Base-by-base conservation (phyloP, 2,888 invertebrate genomes). In the Synanthedon vespiformis region DNA sequence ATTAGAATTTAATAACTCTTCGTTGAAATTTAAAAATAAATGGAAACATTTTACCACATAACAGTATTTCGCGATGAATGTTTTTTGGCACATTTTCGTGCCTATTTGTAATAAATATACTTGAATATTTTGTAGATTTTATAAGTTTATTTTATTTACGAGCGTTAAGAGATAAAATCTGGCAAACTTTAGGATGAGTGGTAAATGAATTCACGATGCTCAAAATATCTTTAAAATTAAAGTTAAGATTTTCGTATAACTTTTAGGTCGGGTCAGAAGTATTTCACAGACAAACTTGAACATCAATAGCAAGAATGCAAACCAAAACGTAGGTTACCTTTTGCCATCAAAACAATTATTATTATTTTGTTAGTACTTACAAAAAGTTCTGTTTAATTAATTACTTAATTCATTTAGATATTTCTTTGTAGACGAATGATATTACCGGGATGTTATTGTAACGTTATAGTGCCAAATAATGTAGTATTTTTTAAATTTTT, bases 31-130 rank as follows among this genome's bases (percentile, higher is more conserved):
- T 81, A 77, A 77, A 72, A 69, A 61, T 82, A 81, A 75, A 81
- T 79, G 80, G 77, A 53, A 81, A 77, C 81, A 47, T 80, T 85
- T 82, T 85, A 86, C 83, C 82, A 80, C 70, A 65, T 81, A 75
- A 77, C 70, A 71, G 80, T 86, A 87, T 87, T 87, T 87, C 86
- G 86, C 86, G 86, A 87, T 87, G 86, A 87, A 87, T 86, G 86
- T 74, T 73, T 34, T 76, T 65, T 70, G 82, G 83, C 67, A 76
- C 83, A 69, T 68, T 58, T 63, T 67, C 74, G 84, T 79, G 80
- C 81, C 83, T 77, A 62, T 79, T 34, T 50, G 34, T 50, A 81
- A 76, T 74, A 73, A 77, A 80, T 80, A 77, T 77, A 81, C 74
- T 79, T 68, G 61, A 60, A 65, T 81, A 80, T 76, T 80, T 76